Evolutionary conservation across 1,140 invertebrate genomes (phyloP), one percentile per base, ranked within the genome.

Genomic region (Heliothis virescens): DNA sequence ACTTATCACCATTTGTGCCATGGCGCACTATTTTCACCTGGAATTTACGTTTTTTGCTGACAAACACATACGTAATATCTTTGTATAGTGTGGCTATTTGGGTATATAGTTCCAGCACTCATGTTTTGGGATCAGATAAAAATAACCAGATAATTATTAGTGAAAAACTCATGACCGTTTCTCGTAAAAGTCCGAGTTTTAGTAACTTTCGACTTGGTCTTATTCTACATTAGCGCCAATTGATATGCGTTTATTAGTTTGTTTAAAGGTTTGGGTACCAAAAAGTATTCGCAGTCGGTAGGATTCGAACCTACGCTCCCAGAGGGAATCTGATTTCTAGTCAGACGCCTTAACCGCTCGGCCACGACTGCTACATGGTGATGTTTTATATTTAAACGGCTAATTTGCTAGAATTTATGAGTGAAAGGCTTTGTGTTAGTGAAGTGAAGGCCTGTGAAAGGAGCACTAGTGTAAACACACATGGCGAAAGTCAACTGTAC

Each of bases 281-380:
- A 83, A 87, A 86, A 88, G 86, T 87, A 83, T 86, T 83, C 96
- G 96, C 97, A 97, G 97, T 96, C 96, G 96, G 96, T 97, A 97
- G 96, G 96, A 97, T 96, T 97, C 96, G 97, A 97, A 97, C 96
- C 96, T 97, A 97, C 96, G 97, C 97, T 97, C 96, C 96, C 96
- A 97, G 96, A 97, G 96, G 96, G 96, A 97, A 97, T 97, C 96
- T 97, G 96, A 97, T 97, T 97, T 97, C 96, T 96, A 97, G 96
- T 82, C 81, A 82, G 81, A 82, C 81, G 81, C 81, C 81, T 82
- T 82, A 82, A 82, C 81, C 81, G 81, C 81, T 82, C 81, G 81
- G 96, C 96, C 96, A 97, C 96, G 96, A 96, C 96, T 96, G 96
- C 96, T 83, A n/a, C 21, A 16, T 69, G 41, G 2, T 5, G n/a